Evolutionary conservation across 2,888 invertebrate species (phyloP).

Genomic region (Pterostichus niger): DNA sequence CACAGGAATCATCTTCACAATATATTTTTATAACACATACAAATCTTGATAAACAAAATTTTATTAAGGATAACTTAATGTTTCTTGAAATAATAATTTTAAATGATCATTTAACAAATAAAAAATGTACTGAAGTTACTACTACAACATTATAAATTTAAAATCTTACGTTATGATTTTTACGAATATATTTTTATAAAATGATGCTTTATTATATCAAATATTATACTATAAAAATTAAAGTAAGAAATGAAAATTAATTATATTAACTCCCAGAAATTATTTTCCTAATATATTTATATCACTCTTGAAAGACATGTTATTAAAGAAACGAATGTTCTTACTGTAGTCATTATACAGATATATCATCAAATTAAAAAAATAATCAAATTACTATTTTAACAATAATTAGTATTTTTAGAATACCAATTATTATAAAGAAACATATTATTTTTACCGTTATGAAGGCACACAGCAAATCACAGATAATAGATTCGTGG

Average conservation of each 20-base stretch:
- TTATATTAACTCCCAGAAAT: background rate
- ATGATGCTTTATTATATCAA: too few relatives aligned
- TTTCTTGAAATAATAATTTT: conserved; percentile 80
- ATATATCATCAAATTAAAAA: conserved; percentile 28
- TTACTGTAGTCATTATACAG: too few relatives aligned
- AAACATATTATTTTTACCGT: conserved; percentile 6
- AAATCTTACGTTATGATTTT: background rate
- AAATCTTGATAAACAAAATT: conserved; percentile 81
- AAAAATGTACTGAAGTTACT: conserved; percentile 19
- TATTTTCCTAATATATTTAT: background rate
- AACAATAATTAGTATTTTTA: background rate
- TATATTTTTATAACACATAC: conserved; percentile 85
- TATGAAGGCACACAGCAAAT: conserved; percentile 62
- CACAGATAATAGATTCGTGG: conserved; percentile 36
- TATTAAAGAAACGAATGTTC: background rate
- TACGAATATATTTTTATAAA: conserved; percentile 1
- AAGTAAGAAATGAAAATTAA: background rate
- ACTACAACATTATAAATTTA: conserved; percentile 40
- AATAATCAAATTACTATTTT: background rate
- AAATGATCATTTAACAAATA: conserved; percentile 48
- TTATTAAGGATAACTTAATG: conserved; percentile 81
- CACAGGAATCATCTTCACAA: conserved; percentile 78
- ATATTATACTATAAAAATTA: background rate
- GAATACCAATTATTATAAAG: background rate
- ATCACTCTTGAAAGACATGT: too few relatives aligned